Conservation (phyloP, 37 sponge, comb jelly and placozoan genomes). For the Aplysina aerophoba region DNA sequence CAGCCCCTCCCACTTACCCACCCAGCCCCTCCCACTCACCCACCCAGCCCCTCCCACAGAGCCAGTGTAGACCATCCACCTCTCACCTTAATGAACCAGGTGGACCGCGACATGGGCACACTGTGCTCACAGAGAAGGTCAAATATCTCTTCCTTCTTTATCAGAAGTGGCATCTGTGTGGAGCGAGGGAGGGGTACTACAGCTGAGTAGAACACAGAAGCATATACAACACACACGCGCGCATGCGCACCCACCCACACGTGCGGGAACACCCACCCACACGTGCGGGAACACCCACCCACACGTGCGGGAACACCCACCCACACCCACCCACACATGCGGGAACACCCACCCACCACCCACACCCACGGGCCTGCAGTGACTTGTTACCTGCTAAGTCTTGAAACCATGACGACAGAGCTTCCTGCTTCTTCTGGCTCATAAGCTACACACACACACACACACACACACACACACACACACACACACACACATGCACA, state of each 20-base stretch:
- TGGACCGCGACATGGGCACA: conserved; percentile 87
- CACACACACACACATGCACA: no score
- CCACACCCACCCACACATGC: conserved; percentile 8
- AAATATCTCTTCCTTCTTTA: conserved; percentile 90
- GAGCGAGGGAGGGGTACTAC: neutral
- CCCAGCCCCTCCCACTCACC: neutral
- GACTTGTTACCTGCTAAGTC: conserved; percentile 82
- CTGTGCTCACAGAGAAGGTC: conserved; percentile 84
- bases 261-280: no score
- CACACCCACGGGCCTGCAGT: conserved; percentile 42
- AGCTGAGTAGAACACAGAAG: neutral
- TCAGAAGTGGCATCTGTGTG: conserved; percentile 80
- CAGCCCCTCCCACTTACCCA: neutral
- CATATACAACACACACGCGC: conserved; percentile 30
- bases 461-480: no score
- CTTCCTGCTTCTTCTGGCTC: conserved; percentile 58
- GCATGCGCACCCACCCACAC: neutral
- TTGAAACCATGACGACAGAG: conserved; percentile 66
- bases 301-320: no score
- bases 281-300: no score
- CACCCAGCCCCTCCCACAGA: neutral
- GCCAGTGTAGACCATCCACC: neutral
- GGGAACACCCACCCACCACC: conserved; percentile 37
- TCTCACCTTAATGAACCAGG: conserved; percentile 92
- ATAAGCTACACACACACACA: neutral